Base-by-base conservation (phyloP, 1,140 invertebrate species). In the Laupala kohalensis region DNA sequence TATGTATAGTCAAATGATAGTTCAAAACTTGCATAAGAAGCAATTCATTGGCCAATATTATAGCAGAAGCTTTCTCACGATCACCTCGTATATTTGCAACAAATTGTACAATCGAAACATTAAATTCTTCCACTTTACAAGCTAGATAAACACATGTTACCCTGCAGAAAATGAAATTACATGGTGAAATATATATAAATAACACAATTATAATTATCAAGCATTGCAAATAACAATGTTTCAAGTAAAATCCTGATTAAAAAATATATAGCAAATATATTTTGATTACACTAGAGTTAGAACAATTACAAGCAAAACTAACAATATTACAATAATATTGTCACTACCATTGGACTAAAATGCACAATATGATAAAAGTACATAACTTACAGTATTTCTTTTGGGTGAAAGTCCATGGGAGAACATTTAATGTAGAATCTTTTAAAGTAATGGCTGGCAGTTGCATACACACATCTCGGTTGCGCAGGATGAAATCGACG, bases 111-210 rank as follows among this genome's bases (percentile, higher is more conserved):
- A 99, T 98, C 0, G 95, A 96, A 0, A 99, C 93, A 82, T 98
- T 99, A 78, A 99, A 99, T 83, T 99, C 97, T 82, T 99, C 97
- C 13, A 98, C 95, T 86, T 99, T 99, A 79, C 93, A 94, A 0
- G 97, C 93, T 76, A 99, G 85, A 82, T 98, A 99, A 13, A 97
- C 93, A 81, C 96, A 98, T 0, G 96, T 98, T 6, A 97, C 92
- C 80, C 91, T 92, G 77, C 74, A 71, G 64, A 74, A 71, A 71
- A 6, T 29, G 69, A 70, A 72, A 69, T 26, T 62, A 67, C 28
- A 25, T 30, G 1, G 6, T 1, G 25, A n/a, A 69, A 68, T 26
- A 68, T 3, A 68, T 9, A 63, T 5, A 62, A n/a, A n/a, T n/a
- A n/a, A n/a, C n/a, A n/a, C n/a, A 1, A n/a, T 13, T n/a, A 62